Evolutionary conservation across 1,140 invertebrate genomes (phyloP).

Genomic region (Leptoteleia sp.): DNA sequence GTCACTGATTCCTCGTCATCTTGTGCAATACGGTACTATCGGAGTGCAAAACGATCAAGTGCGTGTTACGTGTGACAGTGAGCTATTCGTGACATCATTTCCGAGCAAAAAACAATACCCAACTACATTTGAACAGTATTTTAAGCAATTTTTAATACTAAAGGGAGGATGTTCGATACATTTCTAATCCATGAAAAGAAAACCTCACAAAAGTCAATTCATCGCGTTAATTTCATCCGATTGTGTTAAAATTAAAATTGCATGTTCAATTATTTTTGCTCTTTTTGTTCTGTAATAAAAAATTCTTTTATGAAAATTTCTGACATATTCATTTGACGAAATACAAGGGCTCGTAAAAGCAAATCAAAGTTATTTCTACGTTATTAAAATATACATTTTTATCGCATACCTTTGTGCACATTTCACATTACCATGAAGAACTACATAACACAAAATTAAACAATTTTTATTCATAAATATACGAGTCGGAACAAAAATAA

Average conservation of each 20-base stretch:
- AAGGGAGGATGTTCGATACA: neutral
- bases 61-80: conserved; percentile 36
- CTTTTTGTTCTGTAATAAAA: neutral
- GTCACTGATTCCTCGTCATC: conserved; percentile 63
- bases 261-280: neutral
- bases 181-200: too few relatives aligned
- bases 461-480: too few relatives aligned
- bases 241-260: neutral
- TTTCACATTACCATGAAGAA: too few relatives aligned
- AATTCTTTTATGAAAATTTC: conserved; percentile 1
- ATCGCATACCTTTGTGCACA: too few relatives aligned
- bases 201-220: neutral
- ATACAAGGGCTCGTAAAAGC: conserved; percentile 4
- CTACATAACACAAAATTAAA: too few relatives aligned
- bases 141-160: neutral
- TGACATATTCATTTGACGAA: conserved; percentile 3
- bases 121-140: conserved; percentile 11
- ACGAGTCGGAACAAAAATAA: too few relatives aligned
- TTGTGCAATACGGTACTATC: conserved; percentile 63
- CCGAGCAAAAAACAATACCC: conserved; percentile 13
- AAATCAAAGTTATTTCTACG: too few relatives aligned
- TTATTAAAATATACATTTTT: too few relatives aligned
- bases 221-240: conserved; percentile 1
- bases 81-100: conserved; percentile 33
- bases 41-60: conserved; percentile 30